Evolutionary conservation across 92 coral and sea anemone genomes (phyloP).

Genomic region (Desmophyllum pertusum): DNA sequence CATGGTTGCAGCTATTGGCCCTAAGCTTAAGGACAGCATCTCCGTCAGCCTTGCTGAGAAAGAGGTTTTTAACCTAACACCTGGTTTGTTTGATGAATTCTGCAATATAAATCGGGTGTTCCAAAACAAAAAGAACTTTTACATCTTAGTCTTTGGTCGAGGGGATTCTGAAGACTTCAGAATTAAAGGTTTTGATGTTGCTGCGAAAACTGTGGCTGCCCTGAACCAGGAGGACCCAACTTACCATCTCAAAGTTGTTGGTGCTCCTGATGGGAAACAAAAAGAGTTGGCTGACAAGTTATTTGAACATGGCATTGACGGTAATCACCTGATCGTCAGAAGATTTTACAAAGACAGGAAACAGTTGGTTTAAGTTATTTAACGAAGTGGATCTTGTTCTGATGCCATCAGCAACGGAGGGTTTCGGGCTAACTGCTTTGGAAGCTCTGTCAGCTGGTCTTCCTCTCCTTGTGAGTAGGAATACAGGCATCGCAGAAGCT

Average conservation of each 20-base stretch:
- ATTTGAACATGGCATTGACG: background rate
- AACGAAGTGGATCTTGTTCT: conserved; percentile 4
- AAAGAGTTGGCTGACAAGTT: background rate
- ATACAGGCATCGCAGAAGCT: background rate
- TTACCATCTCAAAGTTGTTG: background rate
- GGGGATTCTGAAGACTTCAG: background rate
- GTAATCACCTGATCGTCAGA: background rate
- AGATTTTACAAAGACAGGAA: background rate
- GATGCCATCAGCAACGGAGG: conserved; percentile 12
- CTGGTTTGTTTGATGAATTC: background rate
- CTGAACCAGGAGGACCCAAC: background rate
- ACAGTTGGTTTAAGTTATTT: background rate
- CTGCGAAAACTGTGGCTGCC: background rate
- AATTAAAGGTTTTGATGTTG: conserved; percentile 2
- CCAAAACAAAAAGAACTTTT: too few relatives aligned
- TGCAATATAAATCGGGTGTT: too few relatives aligned
- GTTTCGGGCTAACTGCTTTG: background rate
- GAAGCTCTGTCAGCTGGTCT: conserved; percentile 5
- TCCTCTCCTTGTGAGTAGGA: background rate
- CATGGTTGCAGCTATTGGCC: background rate
- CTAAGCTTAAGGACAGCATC: background rate
- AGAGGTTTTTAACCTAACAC: background rate
- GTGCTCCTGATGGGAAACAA: background rate
- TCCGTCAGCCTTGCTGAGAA: background rate
- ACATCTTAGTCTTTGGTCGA: conserved; percentile 4